Evolutionary conservation across 2,888 invertebrate genomes (phyloP).

Genomic region (Dryobota labecula): DNA sequence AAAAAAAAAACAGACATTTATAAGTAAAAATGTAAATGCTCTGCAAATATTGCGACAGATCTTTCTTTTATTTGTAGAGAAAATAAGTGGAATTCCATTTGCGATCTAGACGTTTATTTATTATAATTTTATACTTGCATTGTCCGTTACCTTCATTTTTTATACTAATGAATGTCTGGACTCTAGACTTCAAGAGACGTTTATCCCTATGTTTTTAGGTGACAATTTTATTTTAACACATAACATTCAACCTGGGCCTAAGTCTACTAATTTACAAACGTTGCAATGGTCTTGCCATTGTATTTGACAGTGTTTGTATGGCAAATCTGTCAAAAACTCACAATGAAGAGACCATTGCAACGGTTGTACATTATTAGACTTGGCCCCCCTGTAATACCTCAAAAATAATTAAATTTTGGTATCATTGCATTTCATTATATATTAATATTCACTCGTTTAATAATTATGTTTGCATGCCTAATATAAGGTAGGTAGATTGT

Average conservation of each 20-base stretch:
- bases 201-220: not conserved
- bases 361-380: no score
- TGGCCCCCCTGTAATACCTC: no score
- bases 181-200: not conserved
- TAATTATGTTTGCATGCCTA: not conserved
- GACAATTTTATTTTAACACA: not conserved
- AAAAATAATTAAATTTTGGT: no score
- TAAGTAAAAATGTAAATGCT: conserved; percentile 48
- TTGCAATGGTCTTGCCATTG: no score
- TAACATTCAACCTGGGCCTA: no score
- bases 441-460: not conserved
- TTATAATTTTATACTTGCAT: conserved; percentile 2
- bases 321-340: no score
- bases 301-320: no score
- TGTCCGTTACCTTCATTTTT: conserved; percentile 12
- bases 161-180: conserved; percentile 8
- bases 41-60: conserved; percentile 40
- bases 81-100: conserved; percentile 38
- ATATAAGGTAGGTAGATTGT: not conserved
- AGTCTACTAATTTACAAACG: no score
- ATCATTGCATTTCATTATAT: not conserved
- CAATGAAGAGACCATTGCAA: no score
- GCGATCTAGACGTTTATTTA: conserved; percentile 1
- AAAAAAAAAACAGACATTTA: conserved; percentile 18
- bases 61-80: conserved; percentile 40